Percentiles rank a stretch among this genome's conserved stretches.
phyloP scores from a whole-genome alignment of 2,113 vertebrate species.

The Thamnaconus septentrionalis region DNA sequence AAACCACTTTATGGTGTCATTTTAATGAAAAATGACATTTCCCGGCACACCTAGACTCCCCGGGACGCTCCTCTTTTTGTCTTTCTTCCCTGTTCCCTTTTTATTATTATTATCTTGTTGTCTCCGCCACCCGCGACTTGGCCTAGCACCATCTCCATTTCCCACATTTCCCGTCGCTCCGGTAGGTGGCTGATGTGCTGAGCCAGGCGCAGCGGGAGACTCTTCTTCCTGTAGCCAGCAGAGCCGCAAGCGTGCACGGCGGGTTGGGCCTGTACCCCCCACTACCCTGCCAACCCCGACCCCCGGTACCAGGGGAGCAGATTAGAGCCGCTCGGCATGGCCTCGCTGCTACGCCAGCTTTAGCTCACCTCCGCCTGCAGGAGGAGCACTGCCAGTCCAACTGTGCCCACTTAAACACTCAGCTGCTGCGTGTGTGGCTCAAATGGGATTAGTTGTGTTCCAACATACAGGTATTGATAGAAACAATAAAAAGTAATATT shows the following conservation, averaged over 20 bases:
- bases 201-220: conserved; percentile 29
- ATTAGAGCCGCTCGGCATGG: conserved; percentile 66
- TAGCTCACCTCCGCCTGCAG: conserved; percentile 34
- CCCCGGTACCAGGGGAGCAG: conserved; percentile 51
- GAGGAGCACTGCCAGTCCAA: conserved; percentile 44
- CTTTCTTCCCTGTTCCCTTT: conserved; percentile 10
- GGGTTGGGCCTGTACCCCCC: conserved; percentile 37
- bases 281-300: too few species aligned
- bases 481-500: too few species aligned
- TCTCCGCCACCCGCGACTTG: neutral
- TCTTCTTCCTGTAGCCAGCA: conserved; percentile 46
- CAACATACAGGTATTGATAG: too few species aligned
- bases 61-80: neutral
- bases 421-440: neutral
- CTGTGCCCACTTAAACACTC: conserved; percentile 47
- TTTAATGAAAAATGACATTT: neutral
- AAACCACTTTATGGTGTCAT: neutral
- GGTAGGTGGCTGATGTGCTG: conserved; percentile 51
- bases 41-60: neutral
- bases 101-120: too few species aligned
- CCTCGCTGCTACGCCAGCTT: conserved; percentile 45
- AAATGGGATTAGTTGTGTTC: neutral
- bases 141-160: conserved; percentile 46
- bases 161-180: conserved; percentile 31
- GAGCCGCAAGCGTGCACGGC: conserved; percentile 54